Base-by-base conservation (phyloP, 1,140 invertebrate species). In the Melipona quadrifasciata region DNA sequence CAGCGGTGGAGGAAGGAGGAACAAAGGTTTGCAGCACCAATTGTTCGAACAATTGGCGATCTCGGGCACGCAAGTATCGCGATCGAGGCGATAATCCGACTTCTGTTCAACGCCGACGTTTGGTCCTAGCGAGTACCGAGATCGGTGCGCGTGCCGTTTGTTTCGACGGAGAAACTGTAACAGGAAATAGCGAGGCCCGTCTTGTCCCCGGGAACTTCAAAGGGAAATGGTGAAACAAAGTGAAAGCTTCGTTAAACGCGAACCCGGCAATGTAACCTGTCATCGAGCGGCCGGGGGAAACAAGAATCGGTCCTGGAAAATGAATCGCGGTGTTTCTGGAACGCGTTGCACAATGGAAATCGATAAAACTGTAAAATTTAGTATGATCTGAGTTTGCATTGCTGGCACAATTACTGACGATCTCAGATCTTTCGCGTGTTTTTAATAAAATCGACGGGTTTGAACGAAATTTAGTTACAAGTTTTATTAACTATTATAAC, bases 11-110 rank as follows among this genome's bases (percentile, higher is more conserved):
- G 17, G 16, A 27, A 27, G 47, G 10, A 75, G 31, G 31, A 34
- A 75, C 27, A 39, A 75, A 75, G 34, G 51, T 55, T 64, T 11
- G 58, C 39, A 24, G 61, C 74, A 74, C 27, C 31, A 17, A 47
- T 84, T 84, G 78, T 77, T 79, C 65, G n/a, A 31, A 34, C 39
- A 67, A 39, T 55, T 58, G 70, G 53, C 71, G 39, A 76, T 70
- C 81, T 76, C 57, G 27, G 21, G 11, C 34, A 53, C 55, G 58
- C 21, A 72, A 77, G 80, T 71, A 78, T 85, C 78, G 82, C 82
- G 86, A 89, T 89, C 83, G 47, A 8, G 19, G 14, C 80, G 79
- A 89, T 88, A 88, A 88, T 78, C 51, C 24, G 55, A 27, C 73
- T 61, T n/a, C 77, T 86, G 68, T 81, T 34, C 64, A 87, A 87